These are phyloP conservation scores for Phylloscopus trochiloides DNA, from an alignment of 2,113 vertebrate species.

Conservation along the genomic window DNA sequence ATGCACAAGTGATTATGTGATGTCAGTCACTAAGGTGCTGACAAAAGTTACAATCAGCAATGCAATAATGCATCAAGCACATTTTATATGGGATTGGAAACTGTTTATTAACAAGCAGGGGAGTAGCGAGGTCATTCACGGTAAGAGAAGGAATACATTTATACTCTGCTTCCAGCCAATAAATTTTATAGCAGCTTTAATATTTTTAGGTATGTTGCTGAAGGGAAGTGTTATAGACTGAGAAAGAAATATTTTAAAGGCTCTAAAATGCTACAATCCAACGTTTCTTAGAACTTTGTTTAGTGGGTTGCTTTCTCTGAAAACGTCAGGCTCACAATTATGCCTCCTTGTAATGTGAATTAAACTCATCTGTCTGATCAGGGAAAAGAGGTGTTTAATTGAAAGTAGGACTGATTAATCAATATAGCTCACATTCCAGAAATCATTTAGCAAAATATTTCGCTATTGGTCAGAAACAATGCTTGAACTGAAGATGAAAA, in stretches of 20 bases:
- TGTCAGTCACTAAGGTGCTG: constrained; percentile 16
- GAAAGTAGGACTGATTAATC: background rate
- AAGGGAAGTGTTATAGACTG: constrained; percentile 7
- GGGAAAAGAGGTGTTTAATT: background rate
- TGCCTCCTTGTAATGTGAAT: background rate
- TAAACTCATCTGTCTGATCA: background rate
- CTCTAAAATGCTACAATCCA: constrained; percentile 10
- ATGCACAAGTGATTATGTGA: background rate
- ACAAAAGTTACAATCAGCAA: constrained; percentile 29
- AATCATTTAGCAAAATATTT: background rate
- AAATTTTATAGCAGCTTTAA: constrained; percentile 52
- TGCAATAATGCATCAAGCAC: background rate
- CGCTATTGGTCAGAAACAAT: background rate
- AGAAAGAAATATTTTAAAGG: constrained; percentile 17
- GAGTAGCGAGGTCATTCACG: background rate
- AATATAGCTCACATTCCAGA: background rate
- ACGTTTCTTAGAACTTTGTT: background rate
- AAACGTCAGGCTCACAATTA: background rate
- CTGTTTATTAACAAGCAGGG: background rate
- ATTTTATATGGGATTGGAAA: background rate
- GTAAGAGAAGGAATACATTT: constrained; percentile 29
- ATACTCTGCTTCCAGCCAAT: constrained; percentile 29
- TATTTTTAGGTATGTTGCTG: constrained; percentile 25
- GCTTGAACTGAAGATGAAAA: background rate
- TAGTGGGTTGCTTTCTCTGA: background rate